Evolutionary conservation across 2,888 invertebrate species (phyloP), one percentile per base, ranked within the genome.

Genomic region (Sinelater perroti): DNA sequence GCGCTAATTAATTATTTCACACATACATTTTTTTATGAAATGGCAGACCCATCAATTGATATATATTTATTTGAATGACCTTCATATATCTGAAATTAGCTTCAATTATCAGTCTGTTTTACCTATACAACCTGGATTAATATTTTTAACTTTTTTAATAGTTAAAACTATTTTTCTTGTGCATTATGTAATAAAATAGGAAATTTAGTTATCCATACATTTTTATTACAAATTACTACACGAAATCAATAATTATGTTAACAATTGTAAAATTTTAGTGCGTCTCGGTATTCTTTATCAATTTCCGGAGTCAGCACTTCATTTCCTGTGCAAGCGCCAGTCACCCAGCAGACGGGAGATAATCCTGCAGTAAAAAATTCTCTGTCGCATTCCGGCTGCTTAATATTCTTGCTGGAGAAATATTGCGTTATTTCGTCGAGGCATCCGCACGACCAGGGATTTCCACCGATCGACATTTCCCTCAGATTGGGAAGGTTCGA

Each of bases 401-500:
- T 11, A 18, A 60, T 56, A 3, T 46, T 47, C 8, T 30, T 45
- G 8, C 21, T 13, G 1, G 1, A n/a, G 7, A 56, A 11, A 26
- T 47, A 56, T 1, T 2, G 18, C 6, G n/a, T 18, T 10, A 63
- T 45, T 7, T 49, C 24, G 11, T 33, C 7, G 3, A 63, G 47
- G 38, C 63, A 63, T 26, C 56, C 33, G 45, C 63, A 63, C 3
- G 54, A 40, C 63, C 63, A 63, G 1, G 63, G 63, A 57, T 63
- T 63, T n/a, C 46, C 59, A 26, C 44, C 42, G 6, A 63, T 24
- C 8, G 54, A 50, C 17, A 61, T 57, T 33, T 63, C 63, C 33
- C 52, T 45, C 0, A 63, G 42, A 40, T 42, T 10, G 1, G 42
- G 35, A 1, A 60, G 35, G n/a, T 28, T 42, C 1, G 6, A 42